Evolutionary conservation across 2,888 invertebrate genomes (phyloP), one percentile per base, ranked within the genome.

Genomic region (Pharmacophagus antenor): DNA sequence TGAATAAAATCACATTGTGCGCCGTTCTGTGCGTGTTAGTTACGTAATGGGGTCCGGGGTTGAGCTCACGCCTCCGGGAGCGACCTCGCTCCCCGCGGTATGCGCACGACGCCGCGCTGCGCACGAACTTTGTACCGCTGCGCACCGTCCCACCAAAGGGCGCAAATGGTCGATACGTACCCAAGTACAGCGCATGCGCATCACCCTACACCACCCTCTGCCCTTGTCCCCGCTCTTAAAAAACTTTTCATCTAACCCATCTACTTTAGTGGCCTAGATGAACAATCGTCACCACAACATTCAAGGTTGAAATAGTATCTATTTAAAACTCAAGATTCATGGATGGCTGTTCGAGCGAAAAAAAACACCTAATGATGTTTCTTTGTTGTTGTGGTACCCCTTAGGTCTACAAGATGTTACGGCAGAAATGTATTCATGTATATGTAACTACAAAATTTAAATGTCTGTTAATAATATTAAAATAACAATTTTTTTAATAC

Each of bases 1-100:
- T 82, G 86, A 88, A 85, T 86, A 84, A 87, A 87, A 89, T 90
- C 88, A 90, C 90, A 89, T 90, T 84, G 90, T 90, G 90, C 90
- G 90, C 90, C 80, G 84, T 88, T 79, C 87, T 90, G 90, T 90
- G 90, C 90, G 90, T 90, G 83, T 84, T 83, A 70, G 89, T 90
- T 90, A 89, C 82, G 85, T 90, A 90, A 90, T 88, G 86, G 86
- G 85, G 85, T 56, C 79, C 84, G 76, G 76, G 79, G 75, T 65
- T 65, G 69, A 74, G 80, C 76, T 73, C 72, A 72, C 68, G 76
- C 79, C 79, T 75, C 74, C 74, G 65, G 65, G 61, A n/a, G 17
- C 15, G 47, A 18, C 51, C 56, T 56, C 64, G 70, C 72, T 76
- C 73, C 73, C 72, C 73, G 69, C 65, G 69, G 67, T 70, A 71